Conservation (phyloP, 2,797 vertebrate genomes). For the Rachycentron canadum region DNA sequence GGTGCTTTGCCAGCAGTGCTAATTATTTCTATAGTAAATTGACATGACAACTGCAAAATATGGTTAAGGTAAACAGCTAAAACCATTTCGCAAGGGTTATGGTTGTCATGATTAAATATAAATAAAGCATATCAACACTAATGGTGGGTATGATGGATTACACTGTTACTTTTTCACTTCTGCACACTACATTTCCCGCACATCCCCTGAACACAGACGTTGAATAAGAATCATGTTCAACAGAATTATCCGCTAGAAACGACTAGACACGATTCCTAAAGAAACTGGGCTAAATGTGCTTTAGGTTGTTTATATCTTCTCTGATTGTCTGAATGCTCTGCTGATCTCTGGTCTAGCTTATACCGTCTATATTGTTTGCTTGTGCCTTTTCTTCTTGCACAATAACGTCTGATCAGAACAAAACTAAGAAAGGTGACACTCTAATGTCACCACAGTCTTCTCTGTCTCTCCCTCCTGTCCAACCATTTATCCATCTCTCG, state of each 20-base stretch:
- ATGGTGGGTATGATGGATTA: slow-evolving; percentile 37
- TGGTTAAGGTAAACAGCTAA: background rate
- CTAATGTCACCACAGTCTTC: slow-evolving; percentile 13
- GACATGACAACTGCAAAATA: background rate
- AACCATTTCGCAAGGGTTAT: background rate
- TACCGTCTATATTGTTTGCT: background rate
- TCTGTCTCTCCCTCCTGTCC: slow-evolving; percentile 40
- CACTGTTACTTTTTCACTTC: background rate
- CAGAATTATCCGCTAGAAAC: background rate
- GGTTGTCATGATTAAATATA: slow-evolving; percentile 30
- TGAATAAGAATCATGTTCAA: background rate
- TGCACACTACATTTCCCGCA: background rate
- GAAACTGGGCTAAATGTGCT: background rate
- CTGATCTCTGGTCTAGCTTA: background rate
- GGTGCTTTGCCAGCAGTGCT: background rate
- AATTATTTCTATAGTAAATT: background rate
- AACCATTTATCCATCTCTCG: slow-evolving; percentile 60
- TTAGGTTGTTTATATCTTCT: background rate
- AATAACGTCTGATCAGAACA: slow-evolving; percentile 19
- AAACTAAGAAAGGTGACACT: slow-evolving; percentile 5
- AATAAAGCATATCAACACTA: slow-evolving; percentile 24
- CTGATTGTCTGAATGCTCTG: background rate
- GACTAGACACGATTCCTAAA: background rate
- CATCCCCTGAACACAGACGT: background rate
- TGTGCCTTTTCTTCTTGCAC: slow-evolving; percentile 15